Evolutionary conservation across 2,888 invertebrate species (phyloP).

Genomic region (Cremastinae sp.): DNA sequence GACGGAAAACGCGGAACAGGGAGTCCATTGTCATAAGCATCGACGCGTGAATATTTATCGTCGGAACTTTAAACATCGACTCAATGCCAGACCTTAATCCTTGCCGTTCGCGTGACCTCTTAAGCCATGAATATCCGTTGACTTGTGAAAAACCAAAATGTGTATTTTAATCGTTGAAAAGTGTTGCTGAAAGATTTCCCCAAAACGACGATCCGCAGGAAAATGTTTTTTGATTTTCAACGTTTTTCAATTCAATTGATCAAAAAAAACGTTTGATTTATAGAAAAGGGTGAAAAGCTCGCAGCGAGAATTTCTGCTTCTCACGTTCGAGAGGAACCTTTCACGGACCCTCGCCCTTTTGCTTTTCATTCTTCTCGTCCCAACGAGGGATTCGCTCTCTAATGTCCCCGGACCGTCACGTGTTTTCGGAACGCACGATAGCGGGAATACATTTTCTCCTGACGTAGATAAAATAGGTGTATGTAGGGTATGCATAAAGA

Average conservation of each 20-base stretch:
- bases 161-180: no score
- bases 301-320: neutral
- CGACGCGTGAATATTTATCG: constrained; percentile 61
- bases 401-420: constrained; percentile 34
- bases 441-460: constrained; percentile 43
- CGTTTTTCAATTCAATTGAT: no score
- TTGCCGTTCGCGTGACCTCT: constrained; percentile 5
- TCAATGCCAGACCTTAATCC: constrained; percentile 49
- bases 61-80: constrained; percentile 58
- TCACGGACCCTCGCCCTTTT: neutral
- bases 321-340: constrained; percentile 14
- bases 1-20: constrained; percentile 8
- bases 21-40: constrained; percentile 41
- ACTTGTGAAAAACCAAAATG: neutral
- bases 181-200: no score
- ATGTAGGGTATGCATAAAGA: constrained; percentile 31
- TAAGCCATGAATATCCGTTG: constrained; percentile 35
- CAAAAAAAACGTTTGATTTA: no score
- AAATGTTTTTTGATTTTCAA: no score
- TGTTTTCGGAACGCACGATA: constrained; percentile 45
- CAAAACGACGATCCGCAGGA: no score
- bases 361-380: constrained; percentile 16
- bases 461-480: constrained; percentile 29
- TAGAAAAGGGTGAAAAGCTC: neutral
- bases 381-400: constrained; percentile 25